Evolutionary conservation across 2,113 vertebrate species (phyloP), one percentile per base, ranked within the genome.

Genomic region (Mormyrus lacerda): DNA sequence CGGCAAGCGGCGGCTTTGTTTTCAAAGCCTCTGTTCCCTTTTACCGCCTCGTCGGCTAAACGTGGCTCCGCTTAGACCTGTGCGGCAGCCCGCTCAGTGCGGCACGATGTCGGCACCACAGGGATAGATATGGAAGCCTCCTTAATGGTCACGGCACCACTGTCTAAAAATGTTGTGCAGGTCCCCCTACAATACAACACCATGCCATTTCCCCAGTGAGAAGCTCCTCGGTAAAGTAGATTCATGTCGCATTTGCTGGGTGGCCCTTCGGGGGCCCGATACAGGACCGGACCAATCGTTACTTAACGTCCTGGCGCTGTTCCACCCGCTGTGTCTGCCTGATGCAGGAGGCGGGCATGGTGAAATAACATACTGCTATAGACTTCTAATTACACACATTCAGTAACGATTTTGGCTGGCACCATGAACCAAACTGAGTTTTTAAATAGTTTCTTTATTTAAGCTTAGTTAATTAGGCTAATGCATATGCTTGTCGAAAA

Each of bases 361-460:
- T 5, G 51, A 47, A 50, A n/a, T 44, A 69, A 21, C 21, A 27
- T 24, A 51, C 10, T 44, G 24, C 55, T 79, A n/a, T 48, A 51
- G 35, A 39, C 35, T 19, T 90, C 31, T 90, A 87, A 90, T 90
- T 88, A 73, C 31, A 73, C 24, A 90, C 88, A 50, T 88, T 85
- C 84, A 76, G 27, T 90, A 88, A 88, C 35, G 55, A 61, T 88
- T 88, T 44, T 27, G 50, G 31, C 47, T 69, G 47, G 76, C 44
- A 85, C 51, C 65, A 39, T 85, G 48, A 88, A 79, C 61, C 35
- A 47, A 88, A 79, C 65, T 15, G 47, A 48, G 45, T 90, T 88
- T 88, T 47, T 44, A 84, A 90, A 44, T 69, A 73, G 79, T 61
- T 13, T 88, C 53, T 90, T 88, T 88, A 69, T 51, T 61, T 88